Evolutionary conservation across 2,888 invertebrate genomes (phyloP), one percentile per base, ranked within the genome.

Genomic region (Hirtodrosophila histrioides): DNA sequence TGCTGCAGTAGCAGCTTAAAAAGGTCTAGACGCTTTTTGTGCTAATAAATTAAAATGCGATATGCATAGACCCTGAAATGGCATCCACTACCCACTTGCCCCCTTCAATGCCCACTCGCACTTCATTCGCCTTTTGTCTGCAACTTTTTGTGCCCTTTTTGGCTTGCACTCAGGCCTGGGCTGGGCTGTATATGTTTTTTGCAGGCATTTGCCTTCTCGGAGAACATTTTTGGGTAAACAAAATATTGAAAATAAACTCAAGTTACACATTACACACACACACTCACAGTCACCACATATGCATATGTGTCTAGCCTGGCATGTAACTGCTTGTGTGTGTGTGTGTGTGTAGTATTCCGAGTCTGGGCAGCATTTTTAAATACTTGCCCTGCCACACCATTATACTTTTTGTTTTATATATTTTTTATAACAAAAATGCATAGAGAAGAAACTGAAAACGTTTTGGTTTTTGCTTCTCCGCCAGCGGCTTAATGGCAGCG

Each of bases 21-120:
- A 85, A 76, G 81, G 85, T 85, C 85, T 85, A 85, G 85, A 85
- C 85, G 72, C 76, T 84, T 88, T 86, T 83, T 83, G 85, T 80
- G 76, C 85, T 85, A 88, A 85, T 85, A 85, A 88, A 85, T 88
- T 85, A 85, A 85, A 85, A 85, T 86, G 86, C 88, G 81, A 80
- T 88, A 86, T 88, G 81, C 86, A 88, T 87, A 87, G 78, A 64
- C 57, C 46, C 57, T 48, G 54, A 40, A 55, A 43, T 50, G 43
- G 57, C 68, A 66, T 50, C 69, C 76, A 46, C 43, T 49, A 56
- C 46, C 35, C 49, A 33, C 17, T 55, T 4, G 36, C 58, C 56
- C 60, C 55, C 58, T n/a, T n/a, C n/a, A n/a, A n/a, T n/a, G n/a
- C n/a, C n/a, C n/a, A n/a, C n/a, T 31, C 46, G 29, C 58, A 64